Conservation (phyloP, 2,888 invertebrate genomes). For the Pterostichus madidus region DNA sequence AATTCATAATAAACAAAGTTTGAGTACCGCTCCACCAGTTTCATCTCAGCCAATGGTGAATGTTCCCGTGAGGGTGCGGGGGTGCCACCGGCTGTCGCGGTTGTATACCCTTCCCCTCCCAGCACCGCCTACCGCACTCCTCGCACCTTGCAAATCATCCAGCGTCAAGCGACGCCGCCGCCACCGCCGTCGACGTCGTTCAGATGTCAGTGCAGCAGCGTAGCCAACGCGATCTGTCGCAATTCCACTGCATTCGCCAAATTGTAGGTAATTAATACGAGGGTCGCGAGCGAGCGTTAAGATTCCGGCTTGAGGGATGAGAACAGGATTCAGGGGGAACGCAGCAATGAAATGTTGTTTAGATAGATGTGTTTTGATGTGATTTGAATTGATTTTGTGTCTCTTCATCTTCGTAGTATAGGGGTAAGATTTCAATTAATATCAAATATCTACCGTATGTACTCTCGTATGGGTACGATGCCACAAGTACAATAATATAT, state of each 20-base stretch:
- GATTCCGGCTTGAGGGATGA: not conserved
- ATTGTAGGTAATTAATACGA: constrained; percentile 61
- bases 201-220: constrained; percentile 52
- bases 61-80: not conserved
- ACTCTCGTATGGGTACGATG: too few relatives aligned
- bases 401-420: too few relatives aligned
- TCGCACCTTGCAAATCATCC: constrained; percentile 48
- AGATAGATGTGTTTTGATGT: not conserved
- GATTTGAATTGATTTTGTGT: constrained; percentile 25
- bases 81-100: constrained; percentile 32
- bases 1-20: too few relatives aligned
- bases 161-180: not conserved
- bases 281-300: constrained; percentile 43
- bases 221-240: constrained; percentile 2
- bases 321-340: too few relatives aligned
- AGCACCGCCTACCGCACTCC: not conserved
- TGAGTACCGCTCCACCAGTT: too few relatives aligned
- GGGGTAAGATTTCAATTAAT: not conserved
- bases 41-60: too few relatives aligned
- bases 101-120: not conserved
- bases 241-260: constrained; percentile 39
- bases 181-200: constrained; percentile 24
- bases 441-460: too few relatives aligned
- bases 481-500: too few relatives aligned
- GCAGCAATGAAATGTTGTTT: not conserved